Evolutionary conservation across 2,113 vertebrate genomes (phyloP).

Genomic region (Bothrops jararaca): DNA sequence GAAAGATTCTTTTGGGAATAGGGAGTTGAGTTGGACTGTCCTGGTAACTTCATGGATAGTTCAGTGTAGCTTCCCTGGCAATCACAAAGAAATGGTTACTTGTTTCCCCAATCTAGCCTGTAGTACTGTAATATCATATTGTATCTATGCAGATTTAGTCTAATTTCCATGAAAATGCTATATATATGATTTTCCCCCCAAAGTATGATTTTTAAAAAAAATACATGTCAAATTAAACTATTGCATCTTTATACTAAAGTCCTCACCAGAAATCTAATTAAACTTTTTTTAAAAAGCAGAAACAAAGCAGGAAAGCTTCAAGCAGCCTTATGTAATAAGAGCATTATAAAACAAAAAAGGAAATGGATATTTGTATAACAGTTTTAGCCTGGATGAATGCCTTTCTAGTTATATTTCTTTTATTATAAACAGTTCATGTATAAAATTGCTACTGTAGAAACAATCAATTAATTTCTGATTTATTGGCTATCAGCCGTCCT

Average conservation of each 20-base stretch:
- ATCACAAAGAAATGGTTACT: not conserved
- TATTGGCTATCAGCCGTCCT: not conserved
- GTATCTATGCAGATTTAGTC: not conserved
- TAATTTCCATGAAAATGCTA: not conserved
- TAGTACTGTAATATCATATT: not conserved
- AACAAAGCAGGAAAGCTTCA: not conserved
- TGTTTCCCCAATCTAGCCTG: not conserved
- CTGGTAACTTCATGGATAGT: not conserved
- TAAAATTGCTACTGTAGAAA: not conserved
- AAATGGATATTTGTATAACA: not conserved
- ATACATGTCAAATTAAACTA: not conserved
- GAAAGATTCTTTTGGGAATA: not conserved
- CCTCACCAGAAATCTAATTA: not conserved
- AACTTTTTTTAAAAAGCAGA: not conserved
- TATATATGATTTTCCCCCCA: not conserved
- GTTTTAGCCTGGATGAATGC: not conserved
- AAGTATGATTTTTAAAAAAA: not conserved
- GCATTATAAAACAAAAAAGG: not conserved
- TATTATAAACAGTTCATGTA: not conserved
- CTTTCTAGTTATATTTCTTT: not conserved
- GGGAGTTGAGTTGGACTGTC: not conserved
- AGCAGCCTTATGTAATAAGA: not conserved
- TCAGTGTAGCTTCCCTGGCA: not conserved
- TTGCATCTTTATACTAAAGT: not conserved
- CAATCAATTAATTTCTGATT: not conserved